A percentile compares a stretch with the other conserved stretches of the same genome.
Evolutionary conservation across 1,140 invertebrate species (phyloP).

Genomic region (Drosophila neocordata): DNA sequence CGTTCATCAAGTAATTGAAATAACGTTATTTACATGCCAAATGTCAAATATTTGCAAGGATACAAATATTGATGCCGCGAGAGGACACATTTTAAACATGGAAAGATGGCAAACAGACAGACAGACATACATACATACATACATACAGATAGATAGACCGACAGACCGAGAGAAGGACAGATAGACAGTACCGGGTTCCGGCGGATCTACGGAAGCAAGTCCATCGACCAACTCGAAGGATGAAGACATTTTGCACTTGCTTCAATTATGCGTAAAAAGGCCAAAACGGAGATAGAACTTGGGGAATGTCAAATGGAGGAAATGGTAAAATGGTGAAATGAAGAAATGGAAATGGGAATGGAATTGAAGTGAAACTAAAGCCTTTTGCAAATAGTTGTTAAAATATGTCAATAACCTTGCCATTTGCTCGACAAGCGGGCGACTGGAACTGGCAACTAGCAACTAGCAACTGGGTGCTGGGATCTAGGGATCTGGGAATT

Average conservation of each 20-base stretch:
- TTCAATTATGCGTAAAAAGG: conserved; percentile 67
- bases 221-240: conserved; percentile 23
- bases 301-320: neutral
- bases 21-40: conserved; percentile 77
- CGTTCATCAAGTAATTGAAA: conserved; percentile 70
- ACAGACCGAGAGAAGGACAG: neutral
- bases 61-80: conserved; percentile 77
- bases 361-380: conserved; percentile 79
- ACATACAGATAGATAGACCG: neutral
- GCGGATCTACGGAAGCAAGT: conserved; percentile 7
- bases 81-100: conserved; percentile 65
- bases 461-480: neutral
- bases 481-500: neutral
- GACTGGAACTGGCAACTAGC: neutral
- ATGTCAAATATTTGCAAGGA: conserved; percentile 72
- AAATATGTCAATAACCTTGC: conserved; percentile 78
- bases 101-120: conserved; percentile 47
- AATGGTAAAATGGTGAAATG: neutral
- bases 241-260: conserved; percentile 78
- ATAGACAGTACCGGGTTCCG: neutral
- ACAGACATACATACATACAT: conserved; percentile 14
- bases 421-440: conserved; percentile 38
- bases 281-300: conserved; percentile 11
- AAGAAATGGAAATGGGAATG: conserved; percentile 30
- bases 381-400: conserved; percentile 80